Evolutionary conservation across 2,888 invertebrate species (phyloP), one percentile per base, ranked within the genome.

Genomic region (Tenthredo notha): DNA sequence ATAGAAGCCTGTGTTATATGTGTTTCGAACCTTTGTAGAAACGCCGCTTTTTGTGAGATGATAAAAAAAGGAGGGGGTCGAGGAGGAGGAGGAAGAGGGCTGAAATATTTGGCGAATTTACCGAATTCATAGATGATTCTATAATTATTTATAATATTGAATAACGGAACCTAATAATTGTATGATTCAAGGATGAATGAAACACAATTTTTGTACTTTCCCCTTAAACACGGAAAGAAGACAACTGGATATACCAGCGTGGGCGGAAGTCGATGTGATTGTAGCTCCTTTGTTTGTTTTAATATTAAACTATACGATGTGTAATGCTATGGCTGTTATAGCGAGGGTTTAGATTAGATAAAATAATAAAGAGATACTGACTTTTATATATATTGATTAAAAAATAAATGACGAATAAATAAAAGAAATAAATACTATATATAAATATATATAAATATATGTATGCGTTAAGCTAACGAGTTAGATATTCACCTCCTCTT

Each of bases 1-100:
- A 77, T 77, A 74, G 43, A 74, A 74, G 74, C 25, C 67, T 74
- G 74, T 74, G 37, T 37, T 61, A 37, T 70, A 72, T 72, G 25
- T 47, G 43, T 40, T 40, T 21, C 18, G 47, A 54, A 50, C 54
- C 77, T 77, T 77, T 77, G 77, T 77, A 77, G 77, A 50, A 77
- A 47, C n/a, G 77, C 77, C 77, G 77, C 50, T 77, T 67, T 33
- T 67, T 33, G 67, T 25, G 43, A 29, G 29, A 21, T 21, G 2
- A 40, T 74, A 40, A 72, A 40, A 40, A n/a, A 33, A 33, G 3
- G 15, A 9, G 3, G 21, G 21, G 25, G 10, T 2, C 6, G 25
- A 10, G 21, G 12, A 1, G 21, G 21, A 25, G 9, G 6, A 4
- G 43, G 70, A 40, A 12, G 29, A 10, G 21, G n/a, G 37, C 18